These are phyloP conservation scores for Perca fluviatilis DNA, from an alignment of 2,113 vertebrate genomes.

Conservation along the genomic window DNA sequence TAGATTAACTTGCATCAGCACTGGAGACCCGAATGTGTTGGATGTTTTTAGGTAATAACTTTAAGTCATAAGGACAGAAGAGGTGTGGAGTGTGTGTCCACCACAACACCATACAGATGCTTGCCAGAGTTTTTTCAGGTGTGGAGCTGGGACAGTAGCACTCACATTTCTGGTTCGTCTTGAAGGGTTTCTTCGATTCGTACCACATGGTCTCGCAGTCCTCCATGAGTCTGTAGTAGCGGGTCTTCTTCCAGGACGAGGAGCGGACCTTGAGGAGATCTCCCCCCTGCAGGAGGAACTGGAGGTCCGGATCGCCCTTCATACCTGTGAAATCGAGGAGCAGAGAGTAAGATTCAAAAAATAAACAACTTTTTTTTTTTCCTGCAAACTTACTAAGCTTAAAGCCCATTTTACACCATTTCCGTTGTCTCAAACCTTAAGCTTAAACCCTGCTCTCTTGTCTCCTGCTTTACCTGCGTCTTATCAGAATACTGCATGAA, in stretches of 20 bases:
- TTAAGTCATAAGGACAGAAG: not conserved
- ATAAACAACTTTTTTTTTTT: not conserved
- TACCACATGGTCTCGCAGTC: slow-evolving; percentile 98
- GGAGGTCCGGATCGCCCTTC: slow-evolving; percentile 90
- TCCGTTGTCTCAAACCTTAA: not conserved
- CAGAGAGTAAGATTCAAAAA: not conserved
- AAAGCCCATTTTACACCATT: not conserved
- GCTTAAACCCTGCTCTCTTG: not conserved
- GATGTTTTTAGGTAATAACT: not conserved
- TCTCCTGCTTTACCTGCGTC: not conserved
- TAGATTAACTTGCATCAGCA: not conserved
- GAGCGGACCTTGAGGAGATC: slow-evolving; percentile 95
- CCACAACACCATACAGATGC: slow-evolving; percentile 7
- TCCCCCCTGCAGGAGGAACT: slow-evolving; percentile 92
- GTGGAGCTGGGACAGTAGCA: slow-evolving; percentile 17
- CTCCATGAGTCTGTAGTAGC: slow-evolving; percentile 93
- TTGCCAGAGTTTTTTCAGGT: not conserved
- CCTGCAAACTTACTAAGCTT: not conserved
- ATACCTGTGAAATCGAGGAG: slow-evolving; percentile 82
- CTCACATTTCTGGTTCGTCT: slow-evolving; percentile 84
- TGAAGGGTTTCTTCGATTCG: slow-evolving; percentile 91
- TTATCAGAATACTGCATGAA: not conserved
- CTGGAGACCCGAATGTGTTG: not conserved
- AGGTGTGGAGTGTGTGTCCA: not conserved
- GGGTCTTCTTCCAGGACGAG: slow-evolving; percentile 89